Conservation (phyloP, 2,113 vertebrate species). For the Marmota flaviventris region DNA sequence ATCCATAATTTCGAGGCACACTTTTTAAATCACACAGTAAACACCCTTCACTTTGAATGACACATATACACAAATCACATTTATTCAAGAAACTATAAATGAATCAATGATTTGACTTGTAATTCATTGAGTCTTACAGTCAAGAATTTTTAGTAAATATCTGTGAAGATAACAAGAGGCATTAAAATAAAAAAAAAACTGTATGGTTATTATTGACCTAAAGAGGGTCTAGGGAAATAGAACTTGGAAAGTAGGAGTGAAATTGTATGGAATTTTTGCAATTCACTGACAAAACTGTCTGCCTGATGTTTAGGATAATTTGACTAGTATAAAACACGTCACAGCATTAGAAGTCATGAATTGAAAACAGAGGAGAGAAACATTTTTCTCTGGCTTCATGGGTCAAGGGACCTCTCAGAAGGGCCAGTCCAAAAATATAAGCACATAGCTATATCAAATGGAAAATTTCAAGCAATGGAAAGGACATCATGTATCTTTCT, state of each 20-base stretch:
- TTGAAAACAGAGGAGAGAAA: neutral
- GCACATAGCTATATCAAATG: neutral
- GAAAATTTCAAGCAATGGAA: neutral
- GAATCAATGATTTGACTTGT: neutral
- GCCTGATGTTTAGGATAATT: neutral
- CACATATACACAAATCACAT: neutral
- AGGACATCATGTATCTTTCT: constrained; percentile 1
- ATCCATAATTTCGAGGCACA: neutral
- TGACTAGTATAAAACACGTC: neutral
- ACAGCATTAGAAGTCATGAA: neutral
- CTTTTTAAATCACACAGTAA: neutral
- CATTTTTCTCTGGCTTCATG: neutral
- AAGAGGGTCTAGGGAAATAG: neutral
- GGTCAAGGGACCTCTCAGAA: neutral
- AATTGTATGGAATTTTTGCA: neutral
- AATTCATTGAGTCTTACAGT: neutral
- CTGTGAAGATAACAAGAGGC: neutral
- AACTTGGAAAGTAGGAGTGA: neutral
- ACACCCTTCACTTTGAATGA: neutral
- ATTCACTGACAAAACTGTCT: neutral
- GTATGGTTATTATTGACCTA: neutral
- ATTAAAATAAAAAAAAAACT: neutral
- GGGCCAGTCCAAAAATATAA: neutral
- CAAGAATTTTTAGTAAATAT: constrained; percentile 4
- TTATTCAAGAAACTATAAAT: neutral